A percentile compares a stretch with the other conserved stretches of the same genome.
Evolutionary conservation across 1,140 invertebrate species (phyloP).

Genomic region (Dreissena rostriformis): DNA sequence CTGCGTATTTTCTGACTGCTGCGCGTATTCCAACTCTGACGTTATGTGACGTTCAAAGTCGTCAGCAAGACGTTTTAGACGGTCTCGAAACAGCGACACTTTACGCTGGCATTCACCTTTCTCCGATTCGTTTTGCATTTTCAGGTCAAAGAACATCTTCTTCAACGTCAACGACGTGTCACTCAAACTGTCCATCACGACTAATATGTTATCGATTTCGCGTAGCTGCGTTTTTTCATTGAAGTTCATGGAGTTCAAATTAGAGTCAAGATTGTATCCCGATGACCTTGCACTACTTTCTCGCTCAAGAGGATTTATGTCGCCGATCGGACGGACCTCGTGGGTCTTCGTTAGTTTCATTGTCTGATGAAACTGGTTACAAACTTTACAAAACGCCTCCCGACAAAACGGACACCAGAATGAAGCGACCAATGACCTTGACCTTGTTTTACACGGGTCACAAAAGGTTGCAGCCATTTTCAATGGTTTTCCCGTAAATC

Average conservation of each 20-base stretch:
- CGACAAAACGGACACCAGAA: conserved; percentile 53
- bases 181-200: conserved; percentile 41
- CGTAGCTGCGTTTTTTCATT: conserved; percentile 45
- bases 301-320: neutral
- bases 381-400: conserved; percentile 52
- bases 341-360: conserved; percentile 50
- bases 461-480: conserved; percentile 28
- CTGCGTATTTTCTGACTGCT: conserved; percentile 42
- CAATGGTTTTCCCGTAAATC: neutral
- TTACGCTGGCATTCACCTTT: conserved; percentile 48
- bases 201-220: conserved; percentile 52
- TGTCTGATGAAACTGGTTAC: conserved; percentile 51
- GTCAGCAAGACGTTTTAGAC: conserved; percentile 51
- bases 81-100: conserved; percentile 34
- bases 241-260: conserved; percentile 5
- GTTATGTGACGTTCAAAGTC: conserved; percentile 49
- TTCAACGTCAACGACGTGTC: conserved; percentile 45
- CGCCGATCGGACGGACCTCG: conserved; percentile 23
- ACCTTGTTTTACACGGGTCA: conserved; percentile 48
- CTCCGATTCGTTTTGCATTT: conserved; percentile 45
- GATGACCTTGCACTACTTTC: neutral
- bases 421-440: conserved; percentile 19
- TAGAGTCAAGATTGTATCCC: neutral
- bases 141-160: conserved; percentile 51
- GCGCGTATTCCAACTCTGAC: conserved; percentile 33